phyloP scores from a whole-genome alignment of 2,888 invertebrate genomes.

The Ormyrus labotus region DNA sequence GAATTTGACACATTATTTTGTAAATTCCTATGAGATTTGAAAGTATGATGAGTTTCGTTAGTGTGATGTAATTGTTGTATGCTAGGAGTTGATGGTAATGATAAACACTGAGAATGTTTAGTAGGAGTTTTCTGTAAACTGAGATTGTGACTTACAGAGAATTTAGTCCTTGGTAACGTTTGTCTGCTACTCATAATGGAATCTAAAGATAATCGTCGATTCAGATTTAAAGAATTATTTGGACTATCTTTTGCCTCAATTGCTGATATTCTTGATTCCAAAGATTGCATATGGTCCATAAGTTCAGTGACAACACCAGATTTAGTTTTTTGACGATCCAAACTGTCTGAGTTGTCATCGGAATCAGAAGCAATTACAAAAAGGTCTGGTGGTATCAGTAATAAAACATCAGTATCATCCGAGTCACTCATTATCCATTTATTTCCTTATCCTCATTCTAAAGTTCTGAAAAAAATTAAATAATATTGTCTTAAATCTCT shows the following conservation, averaged over 20 bases:
- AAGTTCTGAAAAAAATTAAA: conserved; percentile 34
- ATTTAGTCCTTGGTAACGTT: conserved; percentile 60
- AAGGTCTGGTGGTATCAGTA: conserved; percentile 88
- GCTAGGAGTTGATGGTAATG: conserved; percentile 70
- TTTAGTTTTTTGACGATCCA: conserved; percentile 60
- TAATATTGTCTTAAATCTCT: neutral
- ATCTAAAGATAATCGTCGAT: conserved; percentile 43
- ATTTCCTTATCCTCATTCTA: conserved; percentile 34
- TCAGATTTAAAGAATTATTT: conserved; percentile 58
- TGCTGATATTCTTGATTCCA: conserved; percentile 76
- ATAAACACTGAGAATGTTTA: conserved; percentile 64
- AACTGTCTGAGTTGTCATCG: conserved; percentile 70
- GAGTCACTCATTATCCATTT: conserved; percentile 81
- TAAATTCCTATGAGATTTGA: conserved; percentile 28
- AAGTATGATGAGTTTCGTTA: conserved; percentile 51
- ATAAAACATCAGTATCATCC: conserved; percentile 89
- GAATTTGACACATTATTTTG: conserved; percentile 61
- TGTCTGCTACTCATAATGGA: conserved; percentile 53
- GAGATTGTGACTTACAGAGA: conserved; percentile 65
- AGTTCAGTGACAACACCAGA: conserved; percentile 80
- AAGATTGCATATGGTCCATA: conserved; percentile 80
- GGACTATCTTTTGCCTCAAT: conserved; percentile 76
- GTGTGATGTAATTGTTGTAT: conserved; percentile 51
- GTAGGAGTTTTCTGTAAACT: conserved; percentile 66
- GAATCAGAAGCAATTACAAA: conserved; percentile 81